phyloP scores from a whole-genome alignment of 2,797 vertebrate genomes.

The Poecilia velifera region DNA sequence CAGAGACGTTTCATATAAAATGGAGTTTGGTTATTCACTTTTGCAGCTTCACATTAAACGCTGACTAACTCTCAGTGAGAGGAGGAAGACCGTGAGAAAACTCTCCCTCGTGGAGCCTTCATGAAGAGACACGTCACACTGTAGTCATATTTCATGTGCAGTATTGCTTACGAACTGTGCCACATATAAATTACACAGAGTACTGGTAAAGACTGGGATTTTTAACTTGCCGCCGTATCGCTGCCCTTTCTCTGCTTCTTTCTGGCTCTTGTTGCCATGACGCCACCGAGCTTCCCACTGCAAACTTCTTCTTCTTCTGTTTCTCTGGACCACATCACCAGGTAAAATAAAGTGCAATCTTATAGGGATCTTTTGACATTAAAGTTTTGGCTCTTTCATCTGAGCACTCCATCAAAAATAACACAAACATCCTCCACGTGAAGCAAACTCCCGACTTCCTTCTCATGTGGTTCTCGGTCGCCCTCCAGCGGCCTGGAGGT shows the following conservation, averaged over 20 bases:
- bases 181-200: neutral
- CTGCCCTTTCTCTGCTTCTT: slow-evolving; percentile 57
- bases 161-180: neutral
- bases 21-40: neutral
- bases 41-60: neutral
- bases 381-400: neutral
- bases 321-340: neutral
- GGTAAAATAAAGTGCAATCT: neutral
- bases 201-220: neutral
- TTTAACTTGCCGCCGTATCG: slow-evolving; percentile 70
- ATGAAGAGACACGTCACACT: neutral
- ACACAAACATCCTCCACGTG: slow-evolving; percentile 30
- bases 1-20: neutral
- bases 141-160: neutral
- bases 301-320: neutral
- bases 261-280: slow-evolving; percentile 55
- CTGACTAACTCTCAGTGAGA: neutral
- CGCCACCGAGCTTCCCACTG: neutral
- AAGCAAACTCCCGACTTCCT: slow-evolving; percentile 20
- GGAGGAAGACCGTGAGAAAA: neutral
- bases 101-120: neutral
- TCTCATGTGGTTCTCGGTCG: neutral
- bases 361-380: neutral
- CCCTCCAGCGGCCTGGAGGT: slow-evolving; percentile 41
- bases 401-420: neutral